Percentiles rank a stretch among this genome's conserved stretches.
Evolutionary conservation across 2,888 invertebrate species (phyloP).

Genomic region (Fissipunctia ypsillon): DNA sequence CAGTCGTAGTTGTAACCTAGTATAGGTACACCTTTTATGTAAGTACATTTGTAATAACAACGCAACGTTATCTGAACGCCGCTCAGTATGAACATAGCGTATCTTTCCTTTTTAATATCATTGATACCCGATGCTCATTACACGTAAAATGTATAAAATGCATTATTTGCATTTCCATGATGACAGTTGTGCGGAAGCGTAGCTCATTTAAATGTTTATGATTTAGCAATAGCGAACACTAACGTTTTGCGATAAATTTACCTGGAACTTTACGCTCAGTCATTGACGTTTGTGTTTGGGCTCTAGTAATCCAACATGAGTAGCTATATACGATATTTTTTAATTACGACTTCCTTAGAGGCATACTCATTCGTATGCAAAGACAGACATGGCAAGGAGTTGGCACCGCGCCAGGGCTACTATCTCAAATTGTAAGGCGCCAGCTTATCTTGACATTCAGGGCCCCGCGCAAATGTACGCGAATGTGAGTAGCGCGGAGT

Average conservation of each 20-base stretch:
- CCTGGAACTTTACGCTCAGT: background rate
- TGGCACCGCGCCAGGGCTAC: conserved; percentile 80
- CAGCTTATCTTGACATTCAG: conserved; percentile 74
- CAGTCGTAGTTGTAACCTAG: too few species aligned
- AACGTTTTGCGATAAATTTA: background rate
- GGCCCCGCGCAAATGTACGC: conserved; percentile 63
- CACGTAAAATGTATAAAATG: background rate
- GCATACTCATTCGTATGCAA: conserved; percentile 67
- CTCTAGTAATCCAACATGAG: conserved; percentile 4
- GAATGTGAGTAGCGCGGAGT: conserved; percentile 56
- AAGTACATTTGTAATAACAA: too few species aligned
- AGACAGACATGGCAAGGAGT: conserved; percentile 75
- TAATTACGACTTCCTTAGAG: conserved; percentile 70
- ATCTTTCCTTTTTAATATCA: too few species aligned
- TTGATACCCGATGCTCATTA: background rate
- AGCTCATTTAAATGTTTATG: background rate
- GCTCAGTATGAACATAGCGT: too few species aligned
- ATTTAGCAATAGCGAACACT: background rate
- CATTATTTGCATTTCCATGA: conserved; percentile 5
- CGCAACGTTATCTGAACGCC: too few species aligned
- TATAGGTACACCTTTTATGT: too few species aligned
- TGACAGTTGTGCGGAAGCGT: background rate
- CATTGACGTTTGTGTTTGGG: background rate
- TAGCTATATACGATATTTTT: conserved; percentile 68
- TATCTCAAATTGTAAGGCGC: conserved; percentile 78